These are phyloP conservation scores for Drosophila paramelanica DNA, from an alignment of 2,888 invertebrate genomes.

Conservation along the genomic window DNA sequence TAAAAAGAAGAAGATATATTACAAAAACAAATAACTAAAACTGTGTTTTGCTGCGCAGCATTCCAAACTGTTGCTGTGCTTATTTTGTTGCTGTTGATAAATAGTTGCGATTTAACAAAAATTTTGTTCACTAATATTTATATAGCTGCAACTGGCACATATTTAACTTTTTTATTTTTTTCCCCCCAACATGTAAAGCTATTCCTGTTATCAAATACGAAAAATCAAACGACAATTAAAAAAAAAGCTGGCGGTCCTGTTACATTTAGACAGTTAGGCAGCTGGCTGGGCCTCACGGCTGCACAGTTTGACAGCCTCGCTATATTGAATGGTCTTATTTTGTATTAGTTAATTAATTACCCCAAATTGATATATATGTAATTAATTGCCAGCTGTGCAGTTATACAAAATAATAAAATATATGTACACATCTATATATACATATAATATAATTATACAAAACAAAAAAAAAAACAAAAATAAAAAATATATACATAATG, in stretches of 20 bases:
- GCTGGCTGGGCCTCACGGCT: background rate
- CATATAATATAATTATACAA: conserved; percentile 40
- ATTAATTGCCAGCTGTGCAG: conserved; percentile 55
- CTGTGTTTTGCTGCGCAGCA: conserved; percentile 51
- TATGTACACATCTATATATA: conserved; percentile 44
- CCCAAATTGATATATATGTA: conserved; percentile 26
- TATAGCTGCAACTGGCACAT: conserved; percentile 48
- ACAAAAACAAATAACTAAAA: conserved; percentile 19
- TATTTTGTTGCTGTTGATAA: conserved; percentile 52
- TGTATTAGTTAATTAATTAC: conserved; percentile 35
- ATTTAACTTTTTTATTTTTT: background rate
- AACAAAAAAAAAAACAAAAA: conserved; percentile 9
- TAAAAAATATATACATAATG: conserved; percentile 24
- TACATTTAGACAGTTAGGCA: conserved; percentile 18
- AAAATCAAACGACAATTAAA: background rate
- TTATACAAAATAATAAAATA: conserved; percentile 35
- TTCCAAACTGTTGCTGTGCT: conserved; percentile 41
- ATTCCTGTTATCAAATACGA: conserved; percentile 1
- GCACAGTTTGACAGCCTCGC: conserved; percentile 22
- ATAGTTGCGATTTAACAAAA: conserved; percentile 27
- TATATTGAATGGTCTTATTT: conserved; percentile 24
- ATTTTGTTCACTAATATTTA: conserved; percentile 43
- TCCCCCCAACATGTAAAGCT: conserved; percentile 6
- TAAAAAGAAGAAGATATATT: conserved; percentile 14
- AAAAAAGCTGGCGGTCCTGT: conserved; percentile 1